Conservation (phyloP, 2,888 invertebrate genomes). For the Philonicus albiceps region DNA sequence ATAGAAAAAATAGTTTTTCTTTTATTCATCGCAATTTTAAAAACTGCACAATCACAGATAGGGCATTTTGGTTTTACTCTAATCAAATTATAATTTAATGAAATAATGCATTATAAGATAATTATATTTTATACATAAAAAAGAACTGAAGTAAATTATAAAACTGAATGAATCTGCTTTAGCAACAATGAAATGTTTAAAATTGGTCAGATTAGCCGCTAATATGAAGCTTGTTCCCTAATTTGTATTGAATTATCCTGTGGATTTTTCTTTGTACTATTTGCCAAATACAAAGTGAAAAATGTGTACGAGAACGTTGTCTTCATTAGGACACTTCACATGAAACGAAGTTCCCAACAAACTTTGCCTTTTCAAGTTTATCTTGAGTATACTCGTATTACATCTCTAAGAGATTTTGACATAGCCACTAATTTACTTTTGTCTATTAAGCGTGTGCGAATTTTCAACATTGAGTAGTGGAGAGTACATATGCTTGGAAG, state of each 20-base stretch:
- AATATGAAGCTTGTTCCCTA: not conserved
- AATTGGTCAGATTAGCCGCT: not conserved
- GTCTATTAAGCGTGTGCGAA: too few species aligned
- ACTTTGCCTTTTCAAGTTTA: too few species aligned
- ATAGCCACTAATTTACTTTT: too few species aligned
- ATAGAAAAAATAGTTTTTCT: not conserved
- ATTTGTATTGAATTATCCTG: not conserved
- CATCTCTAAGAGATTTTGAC: too few species aligned
- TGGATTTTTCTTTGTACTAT: not conserved
- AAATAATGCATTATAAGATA: not conserved
- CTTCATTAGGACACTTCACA: too few species aligned
- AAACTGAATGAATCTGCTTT: conserved; percentile 40
- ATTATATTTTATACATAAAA: not conserved
- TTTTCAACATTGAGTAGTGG: too few species aligned
- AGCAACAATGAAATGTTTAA: not conserved
- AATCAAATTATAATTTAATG: not conserved
- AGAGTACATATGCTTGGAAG: too few species aligned
- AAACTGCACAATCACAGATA: not conserved
- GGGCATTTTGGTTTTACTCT: not conserved
- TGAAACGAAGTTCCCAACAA: too few species aligned
- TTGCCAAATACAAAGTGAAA: too few species aligned
- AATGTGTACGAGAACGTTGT: too few species aligned
- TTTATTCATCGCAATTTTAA: not conserved
- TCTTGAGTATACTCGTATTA: too few species aligned
- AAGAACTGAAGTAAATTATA: conserved; percentile 47